phyloP scores from a whole-genome alignment of 2,113 vertebrate genomes.

The Dromiciops gliroides region DNA sequence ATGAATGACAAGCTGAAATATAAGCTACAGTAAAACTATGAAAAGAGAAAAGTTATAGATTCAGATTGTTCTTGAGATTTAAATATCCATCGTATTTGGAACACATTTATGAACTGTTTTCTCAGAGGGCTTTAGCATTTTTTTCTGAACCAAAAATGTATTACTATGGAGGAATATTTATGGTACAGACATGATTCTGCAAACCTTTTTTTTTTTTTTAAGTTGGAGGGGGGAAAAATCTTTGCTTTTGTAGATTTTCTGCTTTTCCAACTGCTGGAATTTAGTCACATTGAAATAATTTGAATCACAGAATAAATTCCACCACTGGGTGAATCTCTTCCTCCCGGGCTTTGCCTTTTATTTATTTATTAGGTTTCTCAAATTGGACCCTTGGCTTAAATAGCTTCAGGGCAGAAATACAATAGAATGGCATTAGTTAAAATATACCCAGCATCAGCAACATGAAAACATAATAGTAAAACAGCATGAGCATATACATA shows the following conservation, averaged over 20 bases:
- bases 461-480: constrained; percentile 64
- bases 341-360: constrained; percentile 51
- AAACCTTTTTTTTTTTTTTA: constrained; percentile 28
- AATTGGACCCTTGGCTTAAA: constrained; percentile 66
- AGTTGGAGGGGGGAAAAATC: not conserved
- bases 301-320: constrained; percentile 60
- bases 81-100: constrained; percentile 17
- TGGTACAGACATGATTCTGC: not conserved
- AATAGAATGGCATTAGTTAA: constrained; percentile 70
- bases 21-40: constrained; percentile 23
- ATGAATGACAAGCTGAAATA: constrained; percentile 19
- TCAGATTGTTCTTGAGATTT: not conserved
- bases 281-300: constrained; percentile 53
- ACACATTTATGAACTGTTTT: constrained; percentile 8
- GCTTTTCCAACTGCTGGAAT: constrained; percentile 40
- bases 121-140: not conserved
- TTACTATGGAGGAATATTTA: not conserved
- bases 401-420: constrained; percentile 62
- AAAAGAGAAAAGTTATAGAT: not conserved
- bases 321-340: constrained; percentile 51
- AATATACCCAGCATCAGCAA: constrained; percentile 67
- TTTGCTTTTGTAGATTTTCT: constrained; percentile 9
- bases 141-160: not conserved
- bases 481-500: constrained; percentile 48
- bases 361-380: constrained; percentile 67